Percentiles rank a stretch among this genome's conserved stretches.
These are phyloP conservation scores for Anarsia innoxiella DNA, from an alignment of 2,888 invertebrate genomes.

Conservation along the genomic window DNA sequence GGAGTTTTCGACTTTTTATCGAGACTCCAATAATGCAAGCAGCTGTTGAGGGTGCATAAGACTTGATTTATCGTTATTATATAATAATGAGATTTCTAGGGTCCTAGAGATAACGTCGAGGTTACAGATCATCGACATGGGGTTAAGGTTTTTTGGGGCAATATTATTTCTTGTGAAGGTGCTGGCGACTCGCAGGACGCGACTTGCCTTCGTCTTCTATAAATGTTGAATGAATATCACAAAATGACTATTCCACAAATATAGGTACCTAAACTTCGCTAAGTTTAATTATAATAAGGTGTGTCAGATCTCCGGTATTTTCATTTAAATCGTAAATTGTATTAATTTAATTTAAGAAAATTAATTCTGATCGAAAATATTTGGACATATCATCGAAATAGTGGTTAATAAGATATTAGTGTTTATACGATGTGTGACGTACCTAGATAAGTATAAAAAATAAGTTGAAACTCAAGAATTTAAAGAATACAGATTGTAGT, in stretches of 20 bases:
- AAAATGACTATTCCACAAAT: constrained; percentile 56
- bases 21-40: too few relatives aligned
- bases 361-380: constrained; percentile 42
- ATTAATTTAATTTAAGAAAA: constrained; percentile 63
- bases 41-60: constrained; percentile 41
- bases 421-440: constrained; percentile 68
- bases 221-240: constrained; percentile 42
- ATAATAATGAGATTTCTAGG: constrained; percentile 46
- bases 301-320: constrained; percentile 65
- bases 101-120: constrained; percentile 29
- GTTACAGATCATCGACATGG: constrained; percentile 42
- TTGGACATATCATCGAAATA: constrained; percentile 64
- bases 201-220: constrained; percentile 71
- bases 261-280: constrained; percentile 53
- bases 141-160: constrained; percentile 55
- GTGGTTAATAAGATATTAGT: constrained; percentile 57
- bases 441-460: constrained; percentile 65
- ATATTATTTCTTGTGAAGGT: constrained; percentile 55
- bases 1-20: too few relatives aligned
- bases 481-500: constrained; percentile 67
- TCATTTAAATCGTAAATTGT: constrained; percentile 59
- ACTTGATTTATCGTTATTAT: constrained; percentile 33
- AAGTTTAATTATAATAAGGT: constrained; percentile 40
- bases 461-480: constrained; percentile 70
- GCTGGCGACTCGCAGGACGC: constrained; percentile 64